A percentile compares a stretch with the other conserved stretches of the same genome.
Evolutionary conservation across 2,797 vertebrate genomes (phyloP).

Genomic region (Ctenochaetus hawaiiensis): DNA sequence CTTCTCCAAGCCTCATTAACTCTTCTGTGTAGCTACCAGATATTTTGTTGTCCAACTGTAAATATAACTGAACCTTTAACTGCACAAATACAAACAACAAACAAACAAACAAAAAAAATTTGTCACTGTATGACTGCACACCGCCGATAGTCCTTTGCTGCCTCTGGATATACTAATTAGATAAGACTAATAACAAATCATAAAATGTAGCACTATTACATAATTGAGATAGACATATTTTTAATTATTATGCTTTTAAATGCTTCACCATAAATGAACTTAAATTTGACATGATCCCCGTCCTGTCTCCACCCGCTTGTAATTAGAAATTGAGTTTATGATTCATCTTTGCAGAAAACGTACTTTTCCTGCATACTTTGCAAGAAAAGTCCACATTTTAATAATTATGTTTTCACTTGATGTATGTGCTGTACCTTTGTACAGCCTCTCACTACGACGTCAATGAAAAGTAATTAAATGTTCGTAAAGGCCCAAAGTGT

Average conservation of each 20-base stretch:
- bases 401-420: background rate
- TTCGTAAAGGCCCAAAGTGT: background rate
- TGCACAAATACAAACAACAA: too few relatives aligned
- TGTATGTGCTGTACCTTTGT: background rate
- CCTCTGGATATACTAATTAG: background rate
- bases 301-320: too few relatives aligned
- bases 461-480: background rate
- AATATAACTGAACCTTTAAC: background rate
- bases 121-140: background rate
- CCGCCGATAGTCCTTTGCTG: background rate
- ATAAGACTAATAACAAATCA: background rate
- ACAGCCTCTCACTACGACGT: background rate
- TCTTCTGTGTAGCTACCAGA: background rate
- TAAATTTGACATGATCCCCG: background rate
- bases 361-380: background rate
- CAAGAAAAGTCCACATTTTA: background rate
- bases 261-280: background rate
- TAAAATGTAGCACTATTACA: background rate
- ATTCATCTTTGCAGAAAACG: background rate
- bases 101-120: too few relatives aligned
- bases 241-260: background rate
- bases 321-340: background rate
- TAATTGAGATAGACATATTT: background rate
- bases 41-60: background rate
- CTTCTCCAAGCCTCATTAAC: constrained; percentile 1